Evolutionary conservation across 2,113 vertebrate genomes (phyloP).

Genomic region (Ciconia boyciana): DNA sequence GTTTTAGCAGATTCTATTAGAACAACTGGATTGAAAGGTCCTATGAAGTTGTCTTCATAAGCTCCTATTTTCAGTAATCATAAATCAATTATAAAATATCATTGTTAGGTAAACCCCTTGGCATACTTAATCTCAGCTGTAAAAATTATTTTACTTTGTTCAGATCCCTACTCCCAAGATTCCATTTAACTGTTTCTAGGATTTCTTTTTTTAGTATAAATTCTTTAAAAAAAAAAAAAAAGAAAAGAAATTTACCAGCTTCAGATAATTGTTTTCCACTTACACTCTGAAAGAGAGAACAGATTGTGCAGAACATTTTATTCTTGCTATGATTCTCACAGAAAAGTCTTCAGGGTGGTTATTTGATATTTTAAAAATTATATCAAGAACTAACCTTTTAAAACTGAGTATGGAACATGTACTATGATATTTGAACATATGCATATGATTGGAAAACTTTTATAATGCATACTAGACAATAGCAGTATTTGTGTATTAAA

Average conservation of each 20-base stretch:
- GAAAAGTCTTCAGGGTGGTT: background rate
- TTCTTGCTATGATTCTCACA: background rate
- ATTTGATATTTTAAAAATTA: background rate
- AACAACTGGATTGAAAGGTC: conserved; percentile 44
- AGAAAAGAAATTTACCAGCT: background rate
- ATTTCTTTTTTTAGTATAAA: background rate
- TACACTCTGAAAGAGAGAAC: background rate
- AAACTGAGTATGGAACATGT: background rate
- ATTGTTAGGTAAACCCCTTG: background rate
- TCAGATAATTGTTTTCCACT: background rate
- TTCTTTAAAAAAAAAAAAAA: background rate
- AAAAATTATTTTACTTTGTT: conserved; percentile 17
- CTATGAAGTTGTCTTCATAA: conserved; percentile 43
- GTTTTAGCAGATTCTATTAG: conserved; percentile 50
- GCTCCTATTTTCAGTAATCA: conserved; percentile 18
- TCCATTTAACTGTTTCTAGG: background rate
- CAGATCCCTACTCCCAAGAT: background rate
- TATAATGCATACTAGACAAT: background rate
- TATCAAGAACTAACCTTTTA: background rate
- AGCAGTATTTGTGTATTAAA: background rate
- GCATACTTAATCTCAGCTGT: background rate
- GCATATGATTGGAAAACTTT: background rate
- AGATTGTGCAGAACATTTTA: background rate
- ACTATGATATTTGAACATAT: background rate
- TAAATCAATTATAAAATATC: conserved; percentile 38